Conservation (phyloP, 2,113 vertebrate genomes). For the Silurus glanis region DNA sequence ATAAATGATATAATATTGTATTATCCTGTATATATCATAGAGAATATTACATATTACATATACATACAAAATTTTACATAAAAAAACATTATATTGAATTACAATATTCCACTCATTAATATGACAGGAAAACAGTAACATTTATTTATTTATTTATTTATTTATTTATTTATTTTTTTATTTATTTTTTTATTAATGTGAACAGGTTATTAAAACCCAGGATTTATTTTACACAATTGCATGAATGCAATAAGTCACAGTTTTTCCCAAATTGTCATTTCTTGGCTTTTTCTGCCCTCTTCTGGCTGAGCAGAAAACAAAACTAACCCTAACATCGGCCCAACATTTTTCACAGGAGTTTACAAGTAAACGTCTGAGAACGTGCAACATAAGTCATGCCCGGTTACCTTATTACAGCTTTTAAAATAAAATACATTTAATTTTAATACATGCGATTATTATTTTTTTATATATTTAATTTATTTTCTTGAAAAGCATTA, state of each 20-base stretch:
- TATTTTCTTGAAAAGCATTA: not conserved
- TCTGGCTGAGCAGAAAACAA: slow-evolving; percentile 14
- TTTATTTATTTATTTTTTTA: not conserved
- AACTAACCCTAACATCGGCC: not conserved
- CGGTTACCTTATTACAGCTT: not conserved
- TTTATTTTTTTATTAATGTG: not conserved
- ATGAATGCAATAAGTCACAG: not conserved
- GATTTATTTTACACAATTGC: not conserved
- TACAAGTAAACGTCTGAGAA: not conserved
- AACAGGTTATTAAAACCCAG: not conserved
- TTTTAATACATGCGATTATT: too few relatives aligned
- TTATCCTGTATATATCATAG: not conserved
- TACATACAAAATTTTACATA: not conserved
- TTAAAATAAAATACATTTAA: not conserved
- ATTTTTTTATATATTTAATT: not conserved
- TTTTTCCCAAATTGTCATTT: not conserved
- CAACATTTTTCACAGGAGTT: not conserved
- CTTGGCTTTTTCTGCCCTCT: slow-evolving; percentile 42
- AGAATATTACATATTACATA: too few relatives aligned
- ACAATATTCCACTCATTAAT: not conserved
- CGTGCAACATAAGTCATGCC: not conserved
- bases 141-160: not conserved
- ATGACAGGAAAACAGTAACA: not conserved
- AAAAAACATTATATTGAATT: too few relatives aligned
- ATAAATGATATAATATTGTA: not conserved